Conservation (phyloP, 1,140 invertebrate genomes). For the Magallana angulata region DNA sequence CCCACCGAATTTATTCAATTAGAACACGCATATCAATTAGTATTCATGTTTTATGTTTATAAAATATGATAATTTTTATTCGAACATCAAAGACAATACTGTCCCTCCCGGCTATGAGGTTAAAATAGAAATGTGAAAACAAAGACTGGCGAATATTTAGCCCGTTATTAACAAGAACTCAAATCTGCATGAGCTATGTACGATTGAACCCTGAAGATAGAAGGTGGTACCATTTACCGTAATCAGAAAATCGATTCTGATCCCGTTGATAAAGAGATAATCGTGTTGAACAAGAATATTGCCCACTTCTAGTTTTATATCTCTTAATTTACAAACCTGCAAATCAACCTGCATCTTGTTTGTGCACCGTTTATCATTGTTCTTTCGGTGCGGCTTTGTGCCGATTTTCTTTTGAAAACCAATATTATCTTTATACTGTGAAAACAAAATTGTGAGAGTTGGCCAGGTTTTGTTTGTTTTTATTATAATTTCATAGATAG, state of each 20-base stretch:
- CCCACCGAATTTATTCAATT: conserved; percentile 22
- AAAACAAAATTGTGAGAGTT: too few species aligned
- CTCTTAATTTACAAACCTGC: neutral
- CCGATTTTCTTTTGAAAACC: too few species aligned
- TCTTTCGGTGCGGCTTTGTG: too few species aligned
- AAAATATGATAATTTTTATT: conserved; percentile 13
- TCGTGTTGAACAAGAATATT: neutral
- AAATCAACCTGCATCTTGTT: neutral
- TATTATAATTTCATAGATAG: too few species aligned
- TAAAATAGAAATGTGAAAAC: conserved; percentile 4
- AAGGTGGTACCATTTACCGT: neutral
- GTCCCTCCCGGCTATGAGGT: conserved; percentile 12
- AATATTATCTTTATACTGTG: too few species aligned
- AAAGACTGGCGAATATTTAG: conserved; percentile 10
- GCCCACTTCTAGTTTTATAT: neutral
- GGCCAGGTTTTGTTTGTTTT: too few species aligned
- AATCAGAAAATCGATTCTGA: conserved; percentile 26
- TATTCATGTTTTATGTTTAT: neutral
- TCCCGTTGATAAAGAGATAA: neutral
- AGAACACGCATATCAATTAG: conserved; percentile 17
- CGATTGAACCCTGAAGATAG: conserved; percentile 28
- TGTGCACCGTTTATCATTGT: neutral
- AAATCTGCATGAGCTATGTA: conserved; percentile 23
- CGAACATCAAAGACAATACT: neutral
- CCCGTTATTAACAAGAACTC: neutral